phyloP scores from a whole-genome alignment of 2,113 vertebrate genomes.

The Rhegmatorhina hoffmannsi region DNA sequence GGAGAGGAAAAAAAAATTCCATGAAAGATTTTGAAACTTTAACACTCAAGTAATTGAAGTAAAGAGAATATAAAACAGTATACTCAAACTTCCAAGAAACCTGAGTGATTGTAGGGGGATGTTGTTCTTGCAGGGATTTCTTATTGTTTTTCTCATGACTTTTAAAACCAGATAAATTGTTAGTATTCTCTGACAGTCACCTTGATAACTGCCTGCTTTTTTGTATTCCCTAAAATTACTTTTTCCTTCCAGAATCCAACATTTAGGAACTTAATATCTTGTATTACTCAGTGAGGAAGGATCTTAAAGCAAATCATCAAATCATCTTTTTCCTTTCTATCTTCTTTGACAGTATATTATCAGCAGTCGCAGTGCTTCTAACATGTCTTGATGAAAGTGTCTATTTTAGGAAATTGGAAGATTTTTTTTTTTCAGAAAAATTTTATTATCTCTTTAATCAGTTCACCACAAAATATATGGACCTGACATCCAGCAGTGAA shows the following conservation, averaged over 20 bases:
- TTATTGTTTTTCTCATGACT: not conserved
- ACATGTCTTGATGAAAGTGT: not conserved
- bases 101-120: rapidly evolving
- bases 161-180: not conserved
- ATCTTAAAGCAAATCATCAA: not conserved
- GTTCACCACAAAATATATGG: not conserved
- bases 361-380: not conserved
- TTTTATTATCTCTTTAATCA: conserved; percentile 22
- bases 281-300: not conserved
- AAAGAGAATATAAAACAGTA: not conserved
- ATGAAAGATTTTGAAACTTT: no score
- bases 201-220: not conserved
- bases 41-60: not conserved
- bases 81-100: not conserved
- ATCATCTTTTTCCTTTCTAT: not conserved
- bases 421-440: conserved; percentile 15
- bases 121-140: not conserved
- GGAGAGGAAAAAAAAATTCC: no score
- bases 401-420: not conserved
- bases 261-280: not conserved
- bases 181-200: not conserved
- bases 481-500: not conserved
- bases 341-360: not conserved
- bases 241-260: not conserved
- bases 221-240: not conserved